Conservation (phyloP, 2,888 invertebrate genomes). For the Agrilus biguttatus region DNA sequence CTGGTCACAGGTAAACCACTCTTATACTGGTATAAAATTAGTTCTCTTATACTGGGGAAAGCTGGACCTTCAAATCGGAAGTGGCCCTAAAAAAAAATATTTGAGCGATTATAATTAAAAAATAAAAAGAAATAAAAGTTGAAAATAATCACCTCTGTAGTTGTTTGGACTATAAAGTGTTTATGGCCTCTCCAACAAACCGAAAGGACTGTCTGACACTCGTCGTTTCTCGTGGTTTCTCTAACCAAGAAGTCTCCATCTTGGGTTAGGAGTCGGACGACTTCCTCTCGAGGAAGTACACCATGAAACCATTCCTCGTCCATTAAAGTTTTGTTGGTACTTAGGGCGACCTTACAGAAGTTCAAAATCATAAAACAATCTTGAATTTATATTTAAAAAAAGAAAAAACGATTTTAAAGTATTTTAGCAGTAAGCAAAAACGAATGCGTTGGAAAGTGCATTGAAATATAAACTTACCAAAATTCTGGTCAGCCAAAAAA, state of each 20-base stretch:
- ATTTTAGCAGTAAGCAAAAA: too few species aligned
- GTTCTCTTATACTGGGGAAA: constrained; percentile 82
- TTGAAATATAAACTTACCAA: too few species aligned
- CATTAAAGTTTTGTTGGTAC: constrained; percentile 47
- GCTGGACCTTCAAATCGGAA: constrained; percentile 89
- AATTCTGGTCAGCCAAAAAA: too few species aligned
- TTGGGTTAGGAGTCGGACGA: constrained; percentile 74
- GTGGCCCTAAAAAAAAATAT: constrained; percentile 53
- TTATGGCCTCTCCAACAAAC: constrained; percentile 94
- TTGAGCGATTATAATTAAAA: neutral
- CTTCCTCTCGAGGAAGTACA: constrained; percentile 88
- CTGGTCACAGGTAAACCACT: constrained; percentile 82
- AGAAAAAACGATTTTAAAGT: too few species aligned
- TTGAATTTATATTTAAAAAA: too few species aligned
- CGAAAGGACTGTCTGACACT: constrained; percentile 83
- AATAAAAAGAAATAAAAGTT: neutral
- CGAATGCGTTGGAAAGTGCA: too few species aligned
- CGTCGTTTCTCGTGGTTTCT: constrained; percentile 83
- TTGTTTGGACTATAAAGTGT: constrained; percentile 94
- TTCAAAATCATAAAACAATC: too few species aligned
- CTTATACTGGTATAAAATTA: constrained; percentile 78
- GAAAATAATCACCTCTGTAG: constrained; percentile 56
- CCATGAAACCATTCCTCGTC: constrained; percentile 98
- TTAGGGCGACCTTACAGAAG: constrained; percentile 22
- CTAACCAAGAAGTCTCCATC: constrained; percentile 92